Percentiles rank a stretch among this genome's conserved stretches.
phyloP scores from a whole-genome alignment of 2,797 vertebrate genomes.

The Serranus cabrilla region DNA sequence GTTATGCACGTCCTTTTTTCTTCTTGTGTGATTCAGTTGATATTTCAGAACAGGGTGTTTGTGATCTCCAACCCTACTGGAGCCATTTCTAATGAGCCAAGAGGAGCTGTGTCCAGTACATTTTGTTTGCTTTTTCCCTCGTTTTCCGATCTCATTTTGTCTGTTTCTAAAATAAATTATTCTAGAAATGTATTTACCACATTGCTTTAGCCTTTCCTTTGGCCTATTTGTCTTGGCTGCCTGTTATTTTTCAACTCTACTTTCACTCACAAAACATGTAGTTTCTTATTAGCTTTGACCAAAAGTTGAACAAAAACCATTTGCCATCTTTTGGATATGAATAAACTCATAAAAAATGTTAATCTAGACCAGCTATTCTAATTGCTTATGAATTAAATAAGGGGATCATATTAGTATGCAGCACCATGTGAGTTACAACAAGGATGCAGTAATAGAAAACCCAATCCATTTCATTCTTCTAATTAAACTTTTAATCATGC shows the following conservation, averaged over 20 bases:
- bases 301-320: background rate
- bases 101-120: background rate
- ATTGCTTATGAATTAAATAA: slow-evolving; percentile 70
- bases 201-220: background rate
- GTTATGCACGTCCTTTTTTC: slow-evolving; percentile 4
- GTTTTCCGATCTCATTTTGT: background rate
- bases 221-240: background rate
- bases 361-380: slow-evolving; percentile 58
- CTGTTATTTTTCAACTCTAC: slow-evolving; percentile 3
- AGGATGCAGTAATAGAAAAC: slow-evolving; percentile 74
- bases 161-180: background rate
- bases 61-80: background rate
- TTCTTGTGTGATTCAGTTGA: slow-evolving; percentile 6
- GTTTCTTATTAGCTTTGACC: background rate
- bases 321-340: slow-evolving; percentile 20
- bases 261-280: background rate
- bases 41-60: background rate
- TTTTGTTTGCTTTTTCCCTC: background rate
- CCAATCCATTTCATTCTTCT: slow-evolving; percentile 72
- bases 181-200: background rate
- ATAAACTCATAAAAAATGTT: slow-evolving; percentile 37
- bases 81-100: slow-evolving; percentile 7
- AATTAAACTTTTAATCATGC: slow-evolving; percentile 79
- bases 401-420: slow-evolving; percentile 72
- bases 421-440: slow-evolving; percentile 57